phyloP scores from a whole-genome alignment of 2,113 vertebrate genomes.

The Phalacrocorax brasilianus region DNA sequence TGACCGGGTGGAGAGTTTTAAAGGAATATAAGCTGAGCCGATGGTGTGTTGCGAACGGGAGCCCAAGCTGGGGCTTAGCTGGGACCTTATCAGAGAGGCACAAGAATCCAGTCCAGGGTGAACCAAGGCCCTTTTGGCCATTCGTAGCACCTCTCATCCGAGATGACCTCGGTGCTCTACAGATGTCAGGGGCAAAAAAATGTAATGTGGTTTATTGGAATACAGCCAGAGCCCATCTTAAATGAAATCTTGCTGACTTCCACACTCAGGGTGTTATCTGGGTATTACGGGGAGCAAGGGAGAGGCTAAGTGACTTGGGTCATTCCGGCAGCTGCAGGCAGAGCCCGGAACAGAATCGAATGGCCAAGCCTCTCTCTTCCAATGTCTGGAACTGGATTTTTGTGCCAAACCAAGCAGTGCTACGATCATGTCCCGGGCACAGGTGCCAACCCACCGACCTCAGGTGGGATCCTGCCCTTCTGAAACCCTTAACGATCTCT shows the following conservation, averaged over 20 bases:
- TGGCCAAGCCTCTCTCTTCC: not conserved
- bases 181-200: not conserved
- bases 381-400: not conserved
- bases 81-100: not conserved
- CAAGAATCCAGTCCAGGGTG: not conserved
- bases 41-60: not conserved
- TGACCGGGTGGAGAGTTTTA: not conserved
- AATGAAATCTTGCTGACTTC: not conserved
- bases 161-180: not conserved
- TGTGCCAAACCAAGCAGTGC: not conserved
- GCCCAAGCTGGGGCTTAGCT: not conserved
- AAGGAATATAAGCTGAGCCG: not conserved
- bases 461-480: not conserved
- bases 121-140: not conserved
- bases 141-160: not conserved
- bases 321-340: not conserved
- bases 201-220: fast-evolving
- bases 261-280: not conserved
- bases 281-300: not conserved
- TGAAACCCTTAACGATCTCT: not conserved
- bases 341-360: not conserved
- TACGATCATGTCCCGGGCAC: fast-evolving
- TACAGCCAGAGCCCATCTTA: not conserved
- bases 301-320: not conserved
- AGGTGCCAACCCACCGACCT: not conserved